Evolutionary conservation across 2,888 invertebrate genomes (phyloP), one percentile per base, ranked within the genome.

Genomic region (Sisyra terminalis): DNA sequence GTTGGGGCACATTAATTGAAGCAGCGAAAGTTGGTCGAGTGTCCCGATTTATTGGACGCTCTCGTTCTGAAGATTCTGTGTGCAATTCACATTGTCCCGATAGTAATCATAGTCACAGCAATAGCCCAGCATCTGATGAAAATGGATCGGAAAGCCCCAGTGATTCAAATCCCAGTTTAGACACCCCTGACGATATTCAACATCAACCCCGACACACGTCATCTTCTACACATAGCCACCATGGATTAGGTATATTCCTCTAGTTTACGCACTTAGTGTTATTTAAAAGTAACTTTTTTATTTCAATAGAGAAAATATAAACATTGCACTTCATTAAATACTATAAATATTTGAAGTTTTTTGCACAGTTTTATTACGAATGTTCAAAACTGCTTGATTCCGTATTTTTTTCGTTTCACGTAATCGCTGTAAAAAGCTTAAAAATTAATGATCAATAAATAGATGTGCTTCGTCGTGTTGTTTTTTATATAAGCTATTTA

Each of bases 1-100:
- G 80, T 52, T 84, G 83, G 83, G 83, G 81, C 46, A 86, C 87
- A 32, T 67, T 88, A 46, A 87, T 88, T 57, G 87, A 88, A 58
- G 87, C 88, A 37, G 86, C 88, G 34, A 82, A 83, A 55, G 76
- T 79, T 46, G 85, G 84, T 18, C 73, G 78, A 53, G 83, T 87
- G 39, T 79, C 83, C 17, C 71, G 83, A 48, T 71, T 88, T 53
- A 80, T 87, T 49, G 85, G 86, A 24, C 71, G 83, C 50, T 78
- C 78, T 38, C 69, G 79, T 50, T 87, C 87, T 2, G 87, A 88
- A 61, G 88, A 88, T 60, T 88, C 87, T 8, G 85, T 88, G 41
- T 77, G 71, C 52, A 70, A 69, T 52, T 63, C 68, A 30, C 63
- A 64, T 43, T 58, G 59, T 42, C 71, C 71, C 55, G 70, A 70